Evolutionary conservation across 2,797 vertebrate genomes (phyloP).

Genomic region (Peromyscus aztecus): DNA sequence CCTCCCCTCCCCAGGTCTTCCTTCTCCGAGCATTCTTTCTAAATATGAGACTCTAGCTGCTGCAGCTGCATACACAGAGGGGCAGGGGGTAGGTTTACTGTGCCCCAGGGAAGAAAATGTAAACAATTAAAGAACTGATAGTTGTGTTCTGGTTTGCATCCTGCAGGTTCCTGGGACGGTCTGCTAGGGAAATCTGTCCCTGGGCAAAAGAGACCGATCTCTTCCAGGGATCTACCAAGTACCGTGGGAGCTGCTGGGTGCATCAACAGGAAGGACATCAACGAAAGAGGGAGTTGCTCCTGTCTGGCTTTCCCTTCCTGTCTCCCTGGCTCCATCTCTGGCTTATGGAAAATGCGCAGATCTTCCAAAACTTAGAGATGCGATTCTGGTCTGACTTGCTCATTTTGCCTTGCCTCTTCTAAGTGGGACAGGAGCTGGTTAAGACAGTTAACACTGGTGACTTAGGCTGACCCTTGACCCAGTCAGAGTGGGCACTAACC

Average conservation of each 20-base stretch:
- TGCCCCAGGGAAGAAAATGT: conserved; percentile 49
- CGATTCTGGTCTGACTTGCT: background rate
- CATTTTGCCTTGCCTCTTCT: background rate
- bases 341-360: background rate
- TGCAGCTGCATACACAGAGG: background rate
- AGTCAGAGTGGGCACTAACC: background rate
- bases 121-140: conserved; percentile 70
- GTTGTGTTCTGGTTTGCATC: conserved; percentile 70
- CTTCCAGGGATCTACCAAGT: conserved; percentile 7
- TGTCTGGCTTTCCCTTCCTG: background rate
- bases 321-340: background rate
- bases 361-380: background rate
- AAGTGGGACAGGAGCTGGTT: background rate
- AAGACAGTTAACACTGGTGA: background rate
- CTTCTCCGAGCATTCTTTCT: background rate
- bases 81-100: background rate
- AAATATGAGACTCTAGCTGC: background rate
- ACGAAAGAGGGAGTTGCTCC: background rate
- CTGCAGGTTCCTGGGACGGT: conserved; percentile 12
- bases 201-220: background rate
- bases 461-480: background rate
- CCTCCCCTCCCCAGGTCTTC: background rate
- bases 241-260: background rate
- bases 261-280: background rate
- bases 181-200: conserved; percentile 31